phyloP scores from a whole-genome alignment of 1,140 invertebrate genomes.

The Zaprionus ornatus region DNA sequence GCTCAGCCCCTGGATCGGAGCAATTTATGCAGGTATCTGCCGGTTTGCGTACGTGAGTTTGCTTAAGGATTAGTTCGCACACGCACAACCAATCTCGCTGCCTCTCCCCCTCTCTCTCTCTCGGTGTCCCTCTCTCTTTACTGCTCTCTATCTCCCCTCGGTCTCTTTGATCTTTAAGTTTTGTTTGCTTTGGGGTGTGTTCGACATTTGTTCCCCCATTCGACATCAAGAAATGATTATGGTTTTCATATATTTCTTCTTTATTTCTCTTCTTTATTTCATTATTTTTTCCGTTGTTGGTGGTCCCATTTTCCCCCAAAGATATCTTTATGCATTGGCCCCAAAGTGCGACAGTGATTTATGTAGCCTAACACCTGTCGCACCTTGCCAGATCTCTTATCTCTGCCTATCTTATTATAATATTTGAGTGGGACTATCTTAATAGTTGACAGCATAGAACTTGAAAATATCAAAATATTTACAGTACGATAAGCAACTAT shows the following conservation, averaged over 20 bases:
- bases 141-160: conserved; percentile 27
- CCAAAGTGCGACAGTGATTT: conserved; percentile 60
- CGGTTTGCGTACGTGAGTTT: conserved; percentile 47
- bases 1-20: conserved; percentile 19
- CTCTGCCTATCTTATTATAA: conserved; percentile 40
- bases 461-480: conserved; percentile 8
- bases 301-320: not conserved
- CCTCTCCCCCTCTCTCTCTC: not conserved
- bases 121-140: conserved; percentile 1
- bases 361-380: conserved; percentile 59
- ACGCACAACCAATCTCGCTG: not conserved
- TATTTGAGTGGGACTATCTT: conserved; percentile 17
- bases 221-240: not conserved
- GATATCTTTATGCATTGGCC: not conserved
- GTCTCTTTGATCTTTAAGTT: conserved; percentile 47
- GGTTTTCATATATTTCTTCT: not conserved
- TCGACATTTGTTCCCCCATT: conserved; percentile 17
- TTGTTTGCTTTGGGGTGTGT: conserved; percentile 8
- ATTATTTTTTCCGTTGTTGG: conserved; percentile 11
- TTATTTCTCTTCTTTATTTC: conserved; percentile 16
- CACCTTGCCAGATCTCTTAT: conserved; percentile 54
- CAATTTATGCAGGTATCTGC: conserved; percentile 66
- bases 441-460: not conserved
- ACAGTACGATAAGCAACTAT: not conserved
- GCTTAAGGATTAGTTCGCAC: conserved; percentile 57